Evolutionary conservation across 2,113 vertebrate species (phyloP).

Genomic region (Chlamydotis undulata): DNA sequence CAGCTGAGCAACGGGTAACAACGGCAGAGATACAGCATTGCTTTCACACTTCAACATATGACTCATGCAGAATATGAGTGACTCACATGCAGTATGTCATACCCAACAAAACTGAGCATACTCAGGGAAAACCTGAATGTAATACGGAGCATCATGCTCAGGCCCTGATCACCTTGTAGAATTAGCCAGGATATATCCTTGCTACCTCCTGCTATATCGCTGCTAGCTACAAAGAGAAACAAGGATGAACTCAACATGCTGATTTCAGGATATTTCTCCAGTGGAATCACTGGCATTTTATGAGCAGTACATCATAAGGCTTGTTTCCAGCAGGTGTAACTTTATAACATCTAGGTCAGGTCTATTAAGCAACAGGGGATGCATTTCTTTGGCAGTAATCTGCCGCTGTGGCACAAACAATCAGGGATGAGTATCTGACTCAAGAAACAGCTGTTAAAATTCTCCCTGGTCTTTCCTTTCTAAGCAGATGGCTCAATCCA

Average conservation of each 20-base stretch:
- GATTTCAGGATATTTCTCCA: constrained; percentile 41
- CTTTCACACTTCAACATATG: constrained; percentile 68
- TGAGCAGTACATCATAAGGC: constrained; percentile 38
- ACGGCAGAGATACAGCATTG: constrained; percentile 44
- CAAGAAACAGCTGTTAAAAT: constrained; percentile 62
- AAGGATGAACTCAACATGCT: constrained; percentile 7
- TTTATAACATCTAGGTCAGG: constrained; percentile 61
- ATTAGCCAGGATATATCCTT: background rate
- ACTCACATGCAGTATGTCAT: constrained; percentile 59
- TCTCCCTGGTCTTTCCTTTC: constrained; percentile 33
- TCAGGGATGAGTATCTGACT: constrained; percentile 60
- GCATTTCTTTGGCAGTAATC: constrained; percentile 60
- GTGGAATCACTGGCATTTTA: constrained; percentile 27
- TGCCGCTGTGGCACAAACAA: constrained; percentile 47
- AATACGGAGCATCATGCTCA: background rate
- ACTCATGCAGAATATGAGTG: constrained; percentile 58
- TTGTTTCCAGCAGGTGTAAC: constrained; percentile 58
- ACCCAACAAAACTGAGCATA: constrained; percentile 37
- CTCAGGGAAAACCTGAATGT: background rate
- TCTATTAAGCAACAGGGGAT: constrained; percentile 61
- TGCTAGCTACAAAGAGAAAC: background rate
- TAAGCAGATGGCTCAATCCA: constrained; percentile 43
- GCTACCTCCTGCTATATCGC: background rate
- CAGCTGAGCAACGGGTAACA: constrained; percentile 61
- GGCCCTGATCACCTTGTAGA: background rate